phyloP scores from a whole-genome alignment of 2,113 vertebrate species.

The Tragelaphus buxtoni region DNA sequence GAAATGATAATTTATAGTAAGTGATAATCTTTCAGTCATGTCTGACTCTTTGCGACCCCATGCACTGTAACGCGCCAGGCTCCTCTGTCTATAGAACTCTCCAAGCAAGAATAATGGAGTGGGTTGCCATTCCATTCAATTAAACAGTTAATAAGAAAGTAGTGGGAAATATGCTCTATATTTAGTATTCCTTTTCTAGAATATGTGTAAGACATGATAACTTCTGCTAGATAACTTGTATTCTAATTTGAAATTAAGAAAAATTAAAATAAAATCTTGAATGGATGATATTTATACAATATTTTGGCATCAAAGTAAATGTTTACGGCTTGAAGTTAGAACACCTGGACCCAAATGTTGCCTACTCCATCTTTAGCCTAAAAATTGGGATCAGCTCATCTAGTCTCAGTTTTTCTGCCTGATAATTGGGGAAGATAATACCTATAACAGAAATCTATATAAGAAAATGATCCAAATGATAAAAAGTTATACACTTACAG shows the following conservation, averaged over 20 bases:
- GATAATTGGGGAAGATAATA: neutral
- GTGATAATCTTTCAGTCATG: neutral
- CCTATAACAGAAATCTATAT: neutral
- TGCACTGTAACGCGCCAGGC: accelerated
- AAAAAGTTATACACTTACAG: neutral
- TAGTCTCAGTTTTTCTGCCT: neutral
- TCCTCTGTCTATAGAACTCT: neutral
- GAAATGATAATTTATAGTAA: neutral
- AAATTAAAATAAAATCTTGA: neutral
- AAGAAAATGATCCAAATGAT: neutral
- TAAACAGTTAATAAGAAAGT: neutral
- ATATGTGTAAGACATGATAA: neutral
- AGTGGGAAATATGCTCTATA: neutral
- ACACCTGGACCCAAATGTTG: neutral
- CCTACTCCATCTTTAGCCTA: neutral
- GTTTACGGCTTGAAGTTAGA: neutral
- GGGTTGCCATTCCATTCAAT: neutral
- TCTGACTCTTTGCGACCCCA: neutral
- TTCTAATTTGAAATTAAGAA: neutral
- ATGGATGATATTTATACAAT: neutral
- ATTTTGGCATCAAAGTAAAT: neutral
- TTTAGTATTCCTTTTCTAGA: neutral
- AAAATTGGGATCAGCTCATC: neutral
- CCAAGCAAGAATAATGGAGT: neutral
- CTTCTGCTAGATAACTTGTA: neutral